phyloP scores from a whole-genome alignment of 2,888 invertebrate species.

The Vesta saturnalis region DNA sequence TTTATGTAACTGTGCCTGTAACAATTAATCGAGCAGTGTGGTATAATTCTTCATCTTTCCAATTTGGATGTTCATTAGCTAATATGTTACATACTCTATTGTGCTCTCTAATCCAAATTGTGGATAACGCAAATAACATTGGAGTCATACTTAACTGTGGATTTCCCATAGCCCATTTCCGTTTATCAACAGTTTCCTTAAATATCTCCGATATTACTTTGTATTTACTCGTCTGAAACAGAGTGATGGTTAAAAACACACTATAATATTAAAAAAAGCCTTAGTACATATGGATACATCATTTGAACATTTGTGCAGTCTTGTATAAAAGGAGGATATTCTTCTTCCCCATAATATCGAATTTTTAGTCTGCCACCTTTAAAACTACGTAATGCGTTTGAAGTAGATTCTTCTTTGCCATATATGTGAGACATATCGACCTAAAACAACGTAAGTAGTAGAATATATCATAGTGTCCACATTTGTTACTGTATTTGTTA shows the following conservation, averaged over 20 bases:
- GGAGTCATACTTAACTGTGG: slow-evolving; percentile 20
- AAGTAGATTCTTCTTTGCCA: slow-evolving; percentile 16
- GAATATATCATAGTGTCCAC: background rate
- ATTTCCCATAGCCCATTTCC: slow-evolving; percentile 26
- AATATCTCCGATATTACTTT: slow-evolving; percentile 4
- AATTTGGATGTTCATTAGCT: slow-evolving; percentile 13
- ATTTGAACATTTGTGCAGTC: slow-evolving; percentile 20
- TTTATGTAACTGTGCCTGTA: slow-evolving; percentile 25
- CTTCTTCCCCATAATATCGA: slow-evolving; percentile 15
- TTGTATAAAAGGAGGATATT: slow-evolving; percentile 29
- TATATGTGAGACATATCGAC: slow-evolving; percentile 32
- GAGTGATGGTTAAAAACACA: too few relatives aligned
- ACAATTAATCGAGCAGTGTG: slow-evolving; percentile 27
- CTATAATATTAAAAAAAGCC: too few relatives aligned
- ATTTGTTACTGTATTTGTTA: slow-evolving; percentile 7
- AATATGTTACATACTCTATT: slow-evolving; percentile 28
- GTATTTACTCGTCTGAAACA: too few relatives aligned
- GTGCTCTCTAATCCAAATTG: slow-evolving; percentile 30
- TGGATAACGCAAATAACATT: slow-evolving; percentile 24
- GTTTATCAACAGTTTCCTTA: background rate
- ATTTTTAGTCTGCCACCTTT: slow-evolving; percentile 24
- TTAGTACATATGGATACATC: slow-evolving; percentile 20
- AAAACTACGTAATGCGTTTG: slow-evolving; percentile 14
- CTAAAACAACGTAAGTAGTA: background rate
- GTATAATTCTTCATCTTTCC: slow-evolving; percentile 26